Conservation (phyloP, 2,113 vertebrate species). For the Atractosteus spatula region DNA sequence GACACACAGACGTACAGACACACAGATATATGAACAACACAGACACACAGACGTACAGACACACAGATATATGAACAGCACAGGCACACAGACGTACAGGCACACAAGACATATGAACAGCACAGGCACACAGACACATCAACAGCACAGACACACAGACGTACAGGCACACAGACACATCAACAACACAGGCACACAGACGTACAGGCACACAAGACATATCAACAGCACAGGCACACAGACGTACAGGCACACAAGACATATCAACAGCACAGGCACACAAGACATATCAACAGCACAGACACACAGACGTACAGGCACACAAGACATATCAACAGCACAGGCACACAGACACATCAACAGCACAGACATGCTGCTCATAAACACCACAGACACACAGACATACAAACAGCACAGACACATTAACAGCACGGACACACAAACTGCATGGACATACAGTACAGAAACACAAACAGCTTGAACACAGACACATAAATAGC, state of each 20-base stretch:
- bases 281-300: neutral
- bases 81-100: neutral
- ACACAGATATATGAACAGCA: neutral
- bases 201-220: neutral
- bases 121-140: neutral
- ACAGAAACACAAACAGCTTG: neutral
- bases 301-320: slow-evolving; percentile 2
- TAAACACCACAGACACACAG: neutral
- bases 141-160: neutral
- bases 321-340: neutral
- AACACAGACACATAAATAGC: neutral
- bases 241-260: neutral
- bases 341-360: neutral
- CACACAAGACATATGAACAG: neutral
- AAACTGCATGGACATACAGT: too few relatives aligned
- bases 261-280: neutral
- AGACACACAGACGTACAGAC: neutral
- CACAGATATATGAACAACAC: too few relatives aligned
- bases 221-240: neutral
- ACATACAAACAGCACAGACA: neutral
- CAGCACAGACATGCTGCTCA: neutral
- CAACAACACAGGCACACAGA: neutral
- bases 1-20: too few relatives aligned
- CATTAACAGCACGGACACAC: neutral
- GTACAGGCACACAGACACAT: neutral